phyloP scores from a whole-genome alignment of 2,888 invertebrate genomes.

The Apodemia hepburni region DNA sequence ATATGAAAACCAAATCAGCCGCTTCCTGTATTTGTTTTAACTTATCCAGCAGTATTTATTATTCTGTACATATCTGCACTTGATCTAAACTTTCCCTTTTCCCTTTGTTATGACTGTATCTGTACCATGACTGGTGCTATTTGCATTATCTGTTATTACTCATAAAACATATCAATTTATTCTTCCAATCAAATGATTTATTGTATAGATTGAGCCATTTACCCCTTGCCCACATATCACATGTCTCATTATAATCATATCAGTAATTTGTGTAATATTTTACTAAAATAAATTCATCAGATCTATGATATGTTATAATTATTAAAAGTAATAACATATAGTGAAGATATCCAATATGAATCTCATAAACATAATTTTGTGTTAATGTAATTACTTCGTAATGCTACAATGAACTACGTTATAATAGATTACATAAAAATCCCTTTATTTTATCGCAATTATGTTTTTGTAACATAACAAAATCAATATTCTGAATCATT shows the following conservation, averaged over 20 bases:
- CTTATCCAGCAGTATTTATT: neutral
- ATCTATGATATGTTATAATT: no score
- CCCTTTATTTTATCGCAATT: no score
- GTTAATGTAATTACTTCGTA: no score
- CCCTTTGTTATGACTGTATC: neutral
- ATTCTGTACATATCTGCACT: neutral
- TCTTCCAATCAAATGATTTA: neutral
- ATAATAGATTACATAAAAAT: neutral
- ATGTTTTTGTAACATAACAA: no score
- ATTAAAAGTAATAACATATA: no score
- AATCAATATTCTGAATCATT: no score
- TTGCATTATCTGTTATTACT: slow-evolving; percentile 1
- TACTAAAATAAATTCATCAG: no score
- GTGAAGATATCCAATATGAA: neutral
- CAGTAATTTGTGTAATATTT: no score
- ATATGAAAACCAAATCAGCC: neutral
- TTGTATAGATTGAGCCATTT: neutral
- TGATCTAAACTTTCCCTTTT: slow-evolving; percentile 5
- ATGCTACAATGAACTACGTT: neutral
- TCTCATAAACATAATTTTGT: neutral
- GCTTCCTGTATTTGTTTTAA: no score
- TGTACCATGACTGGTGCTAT: neutral
- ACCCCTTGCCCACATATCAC: neutral
- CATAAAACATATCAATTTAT: neutral
- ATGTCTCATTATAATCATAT: neutral